Evolutionary conservation across 92 coral and sea anemone genomes (phyloP).

Genomic region (Porites evermanni): DNA sequence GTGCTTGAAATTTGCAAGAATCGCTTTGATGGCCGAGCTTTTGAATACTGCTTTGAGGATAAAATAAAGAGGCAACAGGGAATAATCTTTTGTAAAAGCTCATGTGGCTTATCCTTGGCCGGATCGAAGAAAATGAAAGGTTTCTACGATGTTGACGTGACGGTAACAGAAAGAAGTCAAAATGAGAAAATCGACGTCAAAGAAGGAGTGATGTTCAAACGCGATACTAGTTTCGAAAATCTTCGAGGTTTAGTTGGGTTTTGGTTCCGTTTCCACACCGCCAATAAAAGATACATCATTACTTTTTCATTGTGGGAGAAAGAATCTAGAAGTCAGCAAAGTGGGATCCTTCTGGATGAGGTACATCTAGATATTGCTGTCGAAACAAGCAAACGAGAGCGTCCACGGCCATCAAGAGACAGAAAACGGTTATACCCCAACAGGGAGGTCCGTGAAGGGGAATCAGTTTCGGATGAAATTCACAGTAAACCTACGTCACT

Average conservation of each 20-base stretch:
- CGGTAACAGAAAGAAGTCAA: slow-evolving; percentile 1
- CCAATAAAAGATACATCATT: slow-evolving; percentile 10
- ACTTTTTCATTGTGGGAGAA: slow-evolving; percentile 21
- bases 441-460: neutral
- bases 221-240: slow-evolving; percentile 1
- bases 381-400: slow-evolving; percentile 17
- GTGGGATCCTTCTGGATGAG: slow-evolving; percentile 18
- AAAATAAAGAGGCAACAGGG: neutral
- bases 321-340: neutral
- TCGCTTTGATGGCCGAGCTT: neutral
- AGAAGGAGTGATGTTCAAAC: slow-evolving; percentile 16
- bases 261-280: slow-evolving; percentile 39
- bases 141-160: slow-evolving; percentile 10
- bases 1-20: slow-evolving; percentile 19
- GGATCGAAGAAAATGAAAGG: slow-evolving; percentile 1
- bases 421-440: neutral
- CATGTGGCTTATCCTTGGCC: neutral
- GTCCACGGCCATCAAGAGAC: neutral
- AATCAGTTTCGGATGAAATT: neutral
- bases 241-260: slow-evolving; percentile 17
- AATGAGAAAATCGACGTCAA: slow-evolving; percentile 11
- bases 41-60: neutral
- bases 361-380: neutral
- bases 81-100: too few species aligned
- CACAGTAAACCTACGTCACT: neutral